Conservation (phyloP, 2,113 vertebrate species). For the Embiotoca jacksoni region DNA sequence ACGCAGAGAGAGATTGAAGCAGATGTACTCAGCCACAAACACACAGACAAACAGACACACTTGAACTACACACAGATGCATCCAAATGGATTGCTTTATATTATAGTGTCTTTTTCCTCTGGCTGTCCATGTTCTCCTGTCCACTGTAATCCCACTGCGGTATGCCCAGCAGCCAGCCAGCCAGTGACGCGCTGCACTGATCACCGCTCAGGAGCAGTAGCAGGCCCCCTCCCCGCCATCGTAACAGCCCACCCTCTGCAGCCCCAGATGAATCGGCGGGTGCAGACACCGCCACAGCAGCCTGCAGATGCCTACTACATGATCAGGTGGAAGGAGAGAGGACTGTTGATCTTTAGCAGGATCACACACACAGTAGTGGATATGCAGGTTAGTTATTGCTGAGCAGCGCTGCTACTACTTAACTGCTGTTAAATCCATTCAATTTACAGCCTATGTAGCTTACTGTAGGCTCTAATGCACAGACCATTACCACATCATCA, state of each 20-base stretch:
- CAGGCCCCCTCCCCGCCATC: conserved; percentile 19
- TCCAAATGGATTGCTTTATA: conserved; percentile 61
- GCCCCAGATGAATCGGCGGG: conserved; percentile 42
- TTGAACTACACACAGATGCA: conserved; percentile 56
- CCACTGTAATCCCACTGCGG: conserved; percentile 74
- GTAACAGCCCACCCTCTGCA: conserved; percentile 49
- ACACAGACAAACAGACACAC: conserved; percentile 35
- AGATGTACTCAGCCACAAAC: conserved; percentile 50
- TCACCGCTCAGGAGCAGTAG: conserved; percentile 52
- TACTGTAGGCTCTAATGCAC: conserved; percentile 6
- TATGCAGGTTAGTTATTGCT: conserved; percentile 17
- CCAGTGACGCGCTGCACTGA: conserved; percentile 60
- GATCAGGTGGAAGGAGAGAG: background rate
- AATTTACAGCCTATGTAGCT: background rate
- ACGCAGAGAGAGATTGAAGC: conserved; percentile 56
- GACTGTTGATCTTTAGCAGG: conserved; percentile 24
- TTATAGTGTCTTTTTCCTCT: conserved; percentile 59
- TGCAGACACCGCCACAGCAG: conserved; percentile 38
- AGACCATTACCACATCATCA: background rate
- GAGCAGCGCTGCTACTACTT: conserved; percentile 3
- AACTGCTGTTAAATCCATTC: conserved; percentile 16
- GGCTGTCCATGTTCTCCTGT: conserved; percentile 71
- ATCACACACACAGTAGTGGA: conserved; percentile 9
- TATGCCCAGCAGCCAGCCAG: conserved; percentile 65
- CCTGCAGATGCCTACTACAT: conserved; percentile 30